Evolutionary conservation across 2,888 invertebrate genomes (phyloP).

Genomic region (Cerastis rubricosa): DNA sequence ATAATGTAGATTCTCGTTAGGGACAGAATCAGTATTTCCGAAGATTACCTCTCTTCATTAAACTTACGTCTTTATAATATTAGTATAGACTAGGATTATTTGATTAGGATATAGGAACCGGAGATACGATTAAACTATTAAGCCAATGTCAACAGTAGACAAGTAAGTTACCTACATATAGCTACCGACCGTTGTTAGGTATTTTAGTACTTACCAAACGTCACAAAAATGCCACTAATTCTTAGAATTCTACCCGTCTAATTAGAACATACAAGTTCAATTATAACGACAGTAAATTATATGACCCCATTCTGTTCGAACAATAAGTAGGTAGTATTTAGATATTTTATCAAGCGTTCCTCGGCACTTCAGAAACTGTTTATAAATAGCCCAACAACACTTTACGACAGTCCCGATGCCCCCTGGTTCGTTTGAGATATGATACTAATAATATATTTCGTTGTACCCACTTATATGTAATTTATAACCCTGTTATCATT

Average conservation of each 20-base stretch:
- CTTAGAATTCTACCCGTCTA: conserved; percentile 7
- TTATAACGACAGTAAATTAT: conserved; percentile 5
- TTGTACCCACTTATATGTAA: conserved; percentile 52
- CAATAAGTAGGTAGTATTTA: conserved; percentile 15
- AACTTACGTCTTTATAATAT: too few species aligned
- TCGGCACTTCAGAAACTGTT: conserved; percentile 33
- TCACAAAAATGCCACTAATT: not conserved
- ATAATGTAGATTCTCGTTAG: too few species aligned
- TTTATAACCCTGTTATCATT: conserved; percentile 50
- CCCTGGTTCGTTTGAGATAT: conserved; percentile 51
- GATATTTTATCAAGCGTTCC: conserved; percentile 11
- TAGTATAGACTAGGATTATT: too few species aligned
- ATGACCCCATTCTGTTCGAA: conserved; percentile 25
- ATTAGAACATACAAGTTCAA: conserved; percentile 13
- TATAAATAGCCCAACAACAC: conserved; percentile 31
- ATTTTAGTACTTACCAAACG: not conserved
- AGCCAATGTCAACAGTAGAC: not conserved
- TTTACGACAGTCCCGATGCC: conserved; percentile 45
- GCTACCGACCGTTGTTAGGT: not conserved
- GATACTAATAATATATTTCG: conserved; percentile 41
- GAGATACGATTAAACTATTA: not conserved
- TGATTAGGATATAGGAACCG: not conserved
- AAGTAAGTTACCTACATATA: not conserved
- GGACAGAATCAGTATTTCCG: too few species aligned
- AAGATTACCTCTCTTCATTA: too few species aligned